phyloP scores from a whole-genome alignment of 2,797 vertebrate genomes.

The Hippocampus kuda region DNA sequence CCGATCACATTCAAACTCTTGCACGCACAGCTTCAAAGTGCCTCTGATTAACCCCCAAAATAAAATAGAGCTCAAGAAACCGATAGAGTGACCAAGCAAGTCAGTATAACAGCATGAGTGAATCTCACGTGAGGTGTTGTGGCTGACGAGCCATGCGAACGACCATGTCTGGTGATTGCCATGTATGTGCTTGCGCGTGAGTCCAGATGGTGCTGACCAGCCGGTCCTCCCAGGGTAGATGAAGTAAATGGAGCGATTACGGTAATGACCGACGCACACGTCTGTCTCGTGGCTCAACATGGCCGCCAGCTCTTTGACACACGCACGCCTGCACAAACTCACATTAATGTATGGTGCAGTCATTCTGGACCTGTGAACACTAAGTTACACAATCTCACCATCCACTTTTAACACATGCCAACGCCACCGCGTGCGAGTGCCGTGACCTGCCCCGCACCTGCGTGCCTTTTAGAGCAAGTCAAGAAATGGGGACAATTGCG shows the following conservation, averaged over 20 bases:
- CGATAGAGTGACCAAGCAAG: background rate
- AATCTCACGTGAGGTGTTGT: slow-evolving; percentile 37
- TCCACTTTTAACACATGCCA: slow-evolving; percentile 1
- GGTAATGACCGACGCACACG: slow-evolving; percentile 64
- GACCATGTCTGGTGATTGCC: slow-evolving; percentile 24
- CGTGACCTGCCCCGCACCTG: slow-evolving; percentile 1
- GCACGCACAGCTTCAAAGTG: too few species aligned
- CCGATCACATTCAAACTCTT: too few species aligned
- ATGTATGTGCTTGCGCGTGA: slow-evolving; percentile 32
- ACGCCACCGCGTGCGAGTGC: slow-evolving; percentile 15
- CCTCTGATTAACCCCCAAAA: too few species aligned
- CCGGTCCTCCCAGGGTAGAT: slow-evolving; percentile 56
- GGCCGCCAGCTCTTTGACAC: slow-evolving; percentile 42
- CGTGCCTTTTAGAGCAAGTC: slow-evolving; percentile 27
- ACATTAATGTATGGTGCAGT: background rate
- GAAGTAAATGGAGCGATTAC: slow-evolving; percentile 66
- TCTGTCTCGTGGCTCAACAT: slow-evolving; percentile 52
- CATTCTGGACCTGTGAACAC: slow-evolving; percentile 5
- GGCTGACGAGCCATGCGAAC: slow-evolving; percentile 36
- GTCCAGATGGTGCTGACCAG: slow-evolving; percentile 71
- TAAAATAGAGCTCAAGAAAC: too few species aligned
- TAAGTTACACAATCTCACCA: background rate
- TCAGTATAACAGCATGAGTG: slow-evolving; percentile 34
- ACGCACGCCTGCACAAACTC: slow-evolving; percentile 12
- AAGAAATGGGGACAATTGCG: slow-evolving; percentile 29